phyloP scores from a whole-genome alignment of 2,888 invertebrate species.

The Campoletis raptor region DNA sequence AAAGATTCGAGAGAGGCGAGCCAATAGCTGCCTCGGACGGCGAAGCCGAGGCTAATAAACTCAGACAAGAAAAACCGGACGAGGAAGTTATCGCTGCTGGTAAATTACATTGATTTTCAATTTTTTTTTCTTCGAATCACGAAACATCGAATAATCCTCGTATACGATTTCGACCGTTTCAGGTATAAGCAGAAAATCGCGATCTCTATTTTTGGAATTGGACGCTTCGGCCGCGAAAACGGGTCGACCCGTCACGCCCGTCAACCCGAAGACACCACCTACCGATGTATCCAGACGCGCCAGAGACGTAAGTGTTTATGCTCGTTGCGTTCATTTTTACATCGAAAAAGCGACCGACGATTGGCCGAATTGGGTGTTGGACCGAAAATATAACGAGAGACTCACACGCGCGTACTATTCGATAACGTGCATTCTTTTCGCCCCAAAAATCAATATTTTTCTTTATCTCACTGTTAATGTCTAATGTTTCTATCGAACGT shows the following conservation, averaged over 20 bases:
- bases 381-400: background rate
- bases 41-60: slow-evolving; percentile 85
- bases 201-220: slow-evolving; percentile 93
- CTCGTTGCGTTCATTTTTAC: slow-evolving; percentile 57
- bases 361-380: background rate
- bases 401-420: too few relatives aligned
- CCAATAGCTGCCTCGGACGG: slow-evolving; percentile 87
- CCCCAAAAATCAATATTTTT: too few relatives aligned
- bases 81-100: slow-evolving; percentile 93
- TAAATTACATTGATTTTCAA: slow-evolving; percentile 82
- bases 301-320: slow-evolving; percentile 85
- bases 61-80: slow-evolving; percentile 89
- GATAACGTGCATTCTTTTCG: too few relatives aligned
- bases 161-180: too few relatives aligned
- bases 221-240: slow-evolving; percentile 91
- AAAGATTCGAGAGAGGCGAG: slow-evolving; percentile 93
- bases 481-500: too few relatives aligned
- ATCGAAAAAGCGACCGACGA: background rate
- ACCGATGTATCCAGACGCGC: slow-evolving; percentile 87
- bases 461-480: too few relatives aligned
- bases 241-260: slow-evolving; percentile 87
- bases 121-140: too few relatives aligned
- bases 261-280: slow-evolving; percentile 86
- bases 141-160: too few relatives aligned
- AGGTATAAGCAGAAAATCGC: slow-evolving; percentile 95